These are phyloP conservation scores for Atethmia centrago DNA, from an alignment of 2,888 invertebrate species.

Conservation along the genomic window DNA sequence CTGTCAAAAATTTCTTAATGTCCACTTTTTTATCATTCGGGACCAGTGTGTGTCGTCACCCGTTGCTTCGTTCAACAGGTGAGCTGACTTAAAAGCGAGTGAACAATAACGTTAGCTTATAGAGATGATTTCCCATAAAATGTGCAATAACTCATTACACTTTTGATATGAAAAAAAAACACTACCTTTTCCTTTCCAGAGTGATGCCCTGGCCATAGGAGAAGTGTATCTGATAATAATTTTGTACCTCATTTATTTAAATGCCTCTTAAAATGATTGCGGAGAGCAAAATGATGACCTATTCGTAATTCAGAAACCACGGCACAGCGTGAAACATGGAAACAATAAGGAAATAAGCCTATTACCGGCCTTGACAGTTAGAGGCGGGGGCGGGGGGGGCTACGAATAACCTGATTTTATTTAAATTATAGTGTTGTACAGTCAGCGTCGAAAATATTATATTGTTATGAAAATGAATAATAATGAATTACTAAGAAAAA, in stretches of 20 bases:
- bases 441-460: neutral
- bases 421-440: neutral
- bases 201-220: too few relatives aligned
- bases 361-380: conserved; percentile 36
- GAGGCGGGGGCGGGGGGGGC: neutral
- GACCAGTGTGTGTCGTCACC: too few relatives aligned
- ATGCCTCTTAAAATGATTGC: neutral
- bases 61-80: too few relatives aligned
- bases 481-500: neutral
- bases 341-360: conserved; percentile 43
- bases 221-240: too few relatives aligned
- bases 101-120: too few relatives aligned
- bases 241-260: neutral
- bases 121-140: too few relatives aligned
- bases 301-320: conserved; percentile 10
- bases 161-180: too few relatives aligned
- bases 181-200: too few relatives aligned
- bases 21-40: too few relatives aligned
- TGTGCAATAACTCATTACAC: too few relatives aligned
- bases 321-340: conserved; percentile 1
- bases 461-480: neutral
- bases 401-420: neutral
- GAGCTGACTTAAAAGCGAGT: too few relatives aligned
- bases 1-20: too few relatives aligned
- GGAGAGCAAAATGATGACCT: neutral